Conservation (phyloP, 1,140 invertebrate genomes). For the Drosophila lini region DNA sequence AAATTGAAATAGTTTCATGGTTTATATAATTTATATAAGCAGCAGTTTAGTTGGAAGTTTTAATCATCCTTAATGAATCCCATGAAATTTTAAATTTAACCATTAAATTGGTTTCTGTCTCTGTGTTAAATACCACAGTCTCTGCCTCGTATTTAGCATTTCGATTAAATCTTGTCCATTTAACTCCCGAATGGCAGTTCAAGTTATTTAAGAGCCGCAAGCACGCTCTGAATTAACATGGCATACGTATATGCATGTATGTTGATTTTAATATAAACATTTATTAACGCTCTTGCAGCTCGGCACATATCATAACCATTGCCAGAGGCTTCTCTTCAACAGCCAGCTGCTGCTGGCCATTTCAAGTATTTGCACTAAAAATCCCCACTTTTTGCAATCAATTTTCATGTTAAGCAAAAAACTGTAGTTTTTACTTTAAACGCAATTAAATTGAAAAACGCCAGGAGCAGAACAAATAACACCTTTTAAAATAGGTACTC, state of each 20-base stretch:
- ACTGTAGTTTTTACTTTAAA: constrained; percentile 16
- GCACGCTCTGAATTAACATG: constrained; percentile 28
- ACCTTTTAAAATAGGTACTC: background rate
- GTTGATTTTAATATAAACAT: constrained; percentile 15
- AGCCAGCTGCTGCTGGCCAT: constrained; percentile 14
- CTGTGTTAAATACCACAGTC: background rate
- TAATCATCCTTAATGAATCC: constrained; percentile 2
- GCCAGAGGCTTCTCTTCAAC: constrained; percentile 8
- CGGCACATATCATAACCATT: constrained; percentile 12
- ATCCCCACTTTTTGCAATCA: constrained; percentile 10
- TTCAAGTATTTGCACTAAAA: constrained; percentile 36
- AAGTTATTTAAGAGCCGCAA: constrained; percentile 19
- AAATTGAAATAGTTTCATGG: constrained; percentile 1
- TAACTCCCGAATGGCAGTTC: constrained; percentile 11
- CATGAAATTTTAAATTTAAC: background rate
- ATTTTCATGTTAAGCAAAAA: constrained; percentile 14
- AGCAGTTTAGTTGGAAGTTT: background rate
- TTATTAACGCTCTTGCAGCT: constrained; percentile 37
- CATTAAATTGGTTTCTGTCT: background rate
- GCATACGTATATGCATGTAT: background rate
- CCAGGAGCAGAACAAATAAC: background rate
- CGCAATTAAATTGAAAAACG: constrained; percentile 1
- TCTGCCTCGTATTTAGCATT: constrained; percentile 5
- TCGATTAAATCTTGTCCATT: constrained; percentile 12
- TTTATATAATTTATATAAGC: background rate